These are phyloP conservation scores for Mythimna lalbum DNA, from an alignment of 2,888 invertebrate species.

Conservation along the genomic window DNA sequence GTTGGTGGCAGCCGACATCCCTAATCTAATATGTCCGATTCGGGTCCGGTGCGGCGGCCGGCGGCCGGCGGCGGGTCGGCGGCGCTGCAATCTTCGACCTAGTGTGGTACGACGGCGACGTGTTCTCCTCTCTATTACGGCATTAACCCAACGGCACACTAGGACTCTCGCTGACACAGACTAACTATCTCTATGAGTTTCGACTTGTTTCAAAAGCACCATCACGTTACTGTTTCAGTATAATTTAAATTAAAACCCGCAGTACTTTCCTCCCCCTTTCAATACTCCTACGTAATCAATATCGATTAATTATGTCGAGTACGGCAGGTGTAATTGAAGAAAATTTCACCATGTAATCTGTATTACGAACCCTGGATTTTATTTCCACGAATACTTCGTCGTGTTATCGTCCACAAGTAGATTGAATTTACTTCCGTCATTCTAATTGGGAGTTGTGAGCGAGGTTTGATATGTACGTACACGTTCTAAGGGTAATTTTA, in stretches of 20 bases:
- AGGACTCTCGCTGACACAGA: slow-evolving; percentile 74
- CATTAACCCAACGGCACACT: slow-evolving; percentile 60
- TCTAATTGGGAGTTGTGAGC: slow-evolving; percentile 54
- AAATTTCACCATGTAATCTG: slow-evolving; percentile 53
- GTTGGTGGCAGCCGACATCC: slow-evolving; percentile 78
- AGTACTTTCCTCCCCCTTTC: slow-evolving; percentile 35
- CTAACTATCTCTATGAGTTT: slow-evolving; percentile 69
- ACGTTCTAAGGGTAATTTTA: slow-evolving; percentile 47
- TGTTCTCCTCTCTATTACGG: slow-evolving; percentile 73
- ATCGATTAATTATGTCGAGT: slow-evolving; percentile 62
- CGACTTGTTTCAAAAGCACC: slow-evolving; percentile 67
- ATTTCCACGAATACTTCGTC: slow-evolving; percentile 55
- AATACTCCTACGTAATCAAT: slow-evolving; percentile 56
- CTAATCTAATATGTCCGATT: slow-evolving; percentile 84
- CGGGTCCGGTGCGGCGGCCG: slow-evolving; percentile 66
- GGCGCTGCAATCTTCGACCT: slow-evolving; percentile 78
- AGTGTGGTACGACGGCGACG: slow-evolving; percentile 71
- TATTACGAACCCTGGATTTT: slow-evolving; percentile 50
- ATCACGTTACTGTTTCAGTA: slow-evolving; percentile 66
- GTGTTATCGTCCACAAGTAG: slow-evolving; percentile 51
- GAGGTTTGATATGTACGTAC: slow-evolving; percentile 47
- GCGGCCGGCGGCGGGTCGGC: slow-evolving; percentile 63
- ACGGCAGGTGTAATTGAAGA: slow-evolving; percentile 56
- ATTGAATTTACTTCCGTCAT: slow-evolving; percentile 51
- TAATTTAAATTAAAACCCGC: slow-evolving; percentile 69